phyloP scores from a whole-genome alignment of 2,797 vertebrate species.

The Gymnodraco acuticeps region DNA sequence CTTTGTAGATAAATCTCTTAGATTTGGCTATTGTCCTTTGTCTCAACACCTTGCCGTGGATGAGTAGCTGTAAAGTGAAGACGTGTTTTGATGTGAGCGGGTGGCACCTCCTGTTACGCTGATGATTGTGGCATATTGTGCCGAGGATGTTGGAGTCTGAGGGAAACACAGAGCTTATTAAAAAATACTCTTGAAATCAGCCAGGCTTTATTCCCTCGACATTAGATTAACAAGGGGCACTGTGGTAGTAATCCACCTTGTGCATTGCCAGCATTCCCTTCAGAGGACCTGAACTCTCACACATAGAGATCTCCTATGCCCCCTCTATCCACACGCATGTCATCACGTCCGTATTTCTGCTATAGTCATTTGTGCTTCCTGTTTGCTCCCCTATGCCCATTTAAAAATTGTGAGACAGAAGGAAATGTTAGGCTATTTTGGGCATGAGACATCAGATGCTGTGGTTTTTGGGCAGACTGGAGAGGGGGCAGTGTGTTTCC shows the following conservation, averaged over 20 bases:
- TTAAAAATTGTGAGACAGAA: conserved; percentile 38
- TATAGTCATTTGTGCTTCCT: conserved; percentile 41
- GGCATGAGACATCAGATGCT: conserved; percentile 78
- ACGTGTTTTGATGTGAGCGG: conserved; percentile 38
- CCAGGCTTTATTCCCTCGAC: conserved; percentile 69
- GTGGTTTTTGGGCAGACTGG: conserved; percentile 66
- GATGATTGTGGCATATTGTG: conserved; percentile 51
- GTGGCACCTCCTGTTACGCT: conserved; percentile 53
- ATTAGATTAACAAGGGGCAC: conserved; percentile 55
- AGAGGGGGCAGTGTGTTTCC: conserved; percentile 65
- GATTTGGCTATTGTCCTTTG: conserved; percentile 58
- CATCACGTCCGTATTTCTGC: not conserved
- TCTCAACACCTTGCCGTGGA: conserved; percentile 41
- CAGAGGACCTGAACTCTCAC: conserved; percentile 19
- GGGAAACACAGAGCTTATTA: conserved; percentile 70
- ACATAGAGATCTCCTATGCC: conserved; percentile 17
- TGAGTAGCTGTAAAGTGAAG: conserved; percentile 35
- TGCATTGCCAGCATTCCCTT: conserved; percentile 44
- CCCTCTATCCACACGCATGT: not conserved
- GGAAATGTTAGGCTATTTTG: conserved; percentile 70
- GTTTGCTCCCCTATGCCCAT: conserved; percentile 45
- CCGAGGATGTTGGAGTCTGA: conserved; percentile 61
- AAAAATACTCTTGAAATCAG: conserved; percentile 67
- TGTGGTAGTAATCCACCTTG: conserved; percentile 65
- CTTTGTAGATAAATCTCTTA: conserved; percentile 41